Percentiles rank a stretch among this genome's conserved stretches.
These are phyloP conservation scores for Xylocampa areola DNA, from an alignment of 2,888 invertebrate genomes.

Conservation along the genomic window DNA sequence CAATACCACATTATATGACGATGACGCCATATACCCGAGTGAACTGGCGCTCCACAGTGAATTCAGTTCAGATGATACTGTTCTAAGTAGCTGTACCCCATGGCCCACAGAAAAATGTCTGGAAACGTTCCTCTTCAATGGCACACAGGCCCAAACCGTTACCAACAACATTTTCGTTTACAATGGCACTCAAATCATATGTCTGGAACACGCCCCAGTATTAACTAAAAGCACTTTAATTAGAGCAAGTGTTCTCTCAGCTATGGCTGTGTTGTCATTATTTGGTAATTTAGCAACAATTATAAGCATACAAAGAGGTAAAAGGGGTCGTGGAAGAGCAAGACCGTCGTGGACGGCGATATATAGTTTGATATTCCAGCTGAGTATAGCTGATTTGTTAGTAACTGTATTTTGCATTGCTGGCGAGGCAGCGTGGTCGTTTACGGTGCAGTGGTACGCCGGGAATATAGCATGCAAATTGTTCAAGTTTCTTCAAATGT, in stretches of 20 bases:
- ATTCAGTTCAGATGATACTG: conserved; percentile 63
- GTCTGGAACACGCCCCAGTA: conserved; percentile 92
- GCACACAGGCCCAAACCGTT: conserved; percentile 67
- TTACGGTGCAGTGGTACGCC: conserved; percentile 94
- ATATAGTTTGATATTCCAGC: conserved; percentile 94
- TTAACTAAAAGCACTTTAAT: conserved; percentile 91
- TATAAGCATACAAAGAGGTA: conserved; percentile 92
- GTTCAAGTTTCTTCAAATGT: conserved; percentile 95
- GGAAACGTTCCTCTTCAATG: conserved; percentile 70
- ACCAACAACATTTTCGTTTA: conserved; percentile 66
- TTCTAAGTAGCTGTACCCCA: conserved; percentile 58
- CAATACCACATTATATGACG: conserved; percentile 86
- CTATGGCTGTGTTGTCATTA: conserved; percentile 93
- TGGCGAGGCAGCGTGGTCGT: conserved; percentile 95
- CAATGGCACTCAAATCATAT: conserved; percentile 79
- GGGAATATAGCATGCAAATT: conserved; percentile 94
- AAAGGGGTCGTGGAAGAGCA: conserved; percentile 87
- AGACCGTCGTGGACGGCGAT: conserved; percentile 92
- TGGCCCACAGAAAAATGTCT: conserved; percentile 83
- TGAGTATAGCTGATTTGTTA: conserved; percentile 95
- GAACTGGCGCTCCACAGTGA: conserved; percentile 70
- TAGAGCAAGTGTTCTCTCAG: conserved; percentile 91
- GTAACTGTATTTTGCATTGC: conserved; percentile 95
- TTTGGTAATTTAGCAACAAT: conserved; percentile 94
- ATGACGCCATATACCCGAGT: conserved; percentile 64